phyloP scores from a whole-genome alignment of 2,888 invertebrate genomes.

The Andrena praecox region DNA sequence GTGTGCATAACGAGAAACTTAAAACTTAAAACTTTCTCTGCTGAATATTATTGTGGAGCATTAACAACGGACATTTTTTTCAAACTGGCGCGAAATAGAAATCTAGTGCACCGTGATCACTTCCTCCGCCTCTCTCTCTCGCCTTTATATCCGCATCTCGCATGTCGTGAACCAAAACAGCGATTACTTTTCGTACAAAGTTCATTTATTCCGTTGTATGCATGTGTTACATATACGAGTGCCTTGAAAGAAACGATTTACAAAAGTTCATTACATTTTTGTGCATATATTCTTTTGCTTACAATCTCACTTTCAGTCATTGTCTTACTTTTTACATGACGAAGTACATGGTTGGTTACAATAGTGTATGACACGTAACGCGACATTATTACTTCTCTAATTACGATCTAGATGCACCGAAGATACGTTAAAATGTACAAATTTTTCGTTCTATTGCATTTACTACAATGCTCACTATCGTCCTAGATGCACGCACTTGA shows the following conservation, averaged over 20 bases:
- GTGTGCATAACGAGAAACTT: too few relatives aligned
- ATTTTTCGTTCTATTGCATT: conserved; percentile 32
- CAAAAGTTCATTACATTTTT: background rate
- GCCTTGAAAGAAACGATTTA: background rate
- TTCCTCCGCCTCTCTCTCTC: background rate
- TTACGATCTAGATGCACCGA: background rate
- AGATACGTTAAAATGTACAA: background rate
- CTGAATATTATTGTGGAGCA: background rate
- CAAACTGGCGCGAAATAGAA: conserved; percentile 15
- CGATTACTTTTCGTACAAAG: conserved; percentile 29
- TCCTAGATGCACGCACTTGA: conserved; percentile 9
- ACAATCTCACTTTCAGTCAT: background rate
- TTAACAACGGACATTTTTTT: conserved; percentile 9
- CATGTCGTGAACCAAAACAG: background rate
- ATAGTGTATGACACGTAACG: conserved; percentile 9
- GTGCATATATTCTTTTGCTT: background rate
- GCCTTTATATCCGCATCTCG: background rate
- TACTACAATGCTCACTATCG: background rate
- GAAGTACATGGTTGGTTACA: background rate
- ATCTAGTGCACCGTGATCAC: background rate
- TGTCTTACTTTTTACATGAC: background rate
- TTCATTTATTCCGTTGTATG: conserved; percentile 29
- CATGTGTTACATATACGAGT: conserved; percentile 20
- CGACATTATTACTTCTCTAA: background rate
- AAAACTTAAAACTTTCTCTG: conserved; percentile 1